Evolutionary conservation across 2,888 invertebrate genomes (phyloP).

Genomic region (Xanthia togata): DNA sequence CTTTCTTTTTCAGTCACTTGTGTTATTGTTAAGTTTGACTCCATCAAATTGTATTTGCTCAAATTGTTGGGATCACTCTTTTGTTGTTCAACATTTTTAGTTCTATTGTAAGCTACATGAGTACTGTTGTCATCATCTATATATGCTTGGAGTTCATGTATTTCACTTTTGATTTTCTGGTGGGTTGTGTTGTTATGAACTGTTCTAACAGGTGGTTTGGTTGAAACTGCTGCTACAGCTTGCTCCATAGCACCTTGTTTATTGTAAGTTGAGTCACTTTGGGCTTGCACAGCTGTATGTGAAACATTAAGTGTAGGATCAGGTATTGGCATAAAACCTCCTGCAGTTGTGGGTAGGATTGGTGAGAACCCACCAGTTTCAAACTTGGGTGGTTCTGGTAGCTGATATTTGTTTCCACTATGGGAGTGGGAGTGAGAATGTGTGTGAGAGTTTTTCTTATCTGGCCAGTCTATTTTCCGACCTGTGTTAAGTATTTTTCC

Average conservation of each 20-base stretch:
- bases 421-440: constrained; percentile 73
- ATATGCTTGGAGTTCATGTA: constrained; percentile 86
- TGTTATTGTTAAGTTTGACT: constrained; percentile 85
- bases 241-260: constrained; percentile 74
- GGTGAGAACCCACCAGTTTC: constrained; percentile 95
- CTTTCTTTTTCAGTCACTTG: constrained; percentile 87
- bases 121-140: constrained; percentile 84
- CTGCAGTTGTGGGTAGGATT: constrained; percentile 92
- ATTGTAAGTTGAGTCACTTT: constrained; percentile 63
- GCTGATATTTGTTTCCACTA: constrained; percentile 79
- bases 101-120: constrained; percentile 84
- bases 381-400: constrained; percentile 90
- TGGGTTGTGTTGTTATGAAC: constrained; percentile 80
- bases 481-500: constrained; percentile 91
- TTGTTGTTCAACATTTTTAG: constrained; percentile 86
- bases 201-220: constrained; percentile 74
- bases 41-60: constrained; percentile 86
- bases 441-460: constrained; percentile 79
- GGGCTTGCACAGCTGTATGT: constrained; percentile 69
- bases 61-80: constrained; percentile 82
- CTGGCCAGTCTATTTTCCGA: constrained; percentile 87
- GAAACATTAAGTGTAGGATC: constrained; percentile 78
- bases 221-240: constrained; percentile 71
- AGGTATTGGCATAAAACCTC: constrained; percentile 93
- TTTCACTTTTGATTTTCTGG: constrained; percentile 85